Evolutionary conservation across 2,113 vertebrate genomes (phyloP).

Genomic region (Anthoscopus minutus): DNA sequence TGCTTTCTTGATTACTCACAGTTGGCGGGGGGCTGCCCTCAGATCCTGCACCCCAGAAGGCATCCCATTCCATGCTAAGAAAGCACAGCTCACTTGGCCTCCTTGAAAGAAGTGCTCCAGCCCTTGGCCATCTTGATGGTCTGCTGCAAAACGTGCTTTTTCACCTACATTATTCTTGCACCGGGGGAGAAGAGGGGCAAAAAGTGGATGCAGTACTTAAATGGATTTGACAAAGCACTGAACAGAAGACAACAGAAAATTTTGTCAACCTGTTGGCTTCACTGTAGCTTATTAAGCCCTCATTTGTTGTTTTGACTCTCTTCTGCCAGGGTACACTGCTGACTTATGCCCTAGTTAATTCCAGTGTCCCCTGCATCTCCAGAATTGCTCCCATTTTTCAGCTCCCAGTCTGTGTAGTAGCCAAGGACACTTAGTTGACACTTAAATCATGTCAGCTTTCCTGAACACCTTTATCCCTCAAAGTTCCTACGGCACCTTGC

Average conservation of each 20-base stretch:
- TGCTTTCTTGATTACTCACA: background rate
- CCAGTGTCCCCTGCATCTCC: background rate
- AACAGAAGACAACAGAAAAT: background rate
- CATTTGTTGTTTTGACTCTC: background rate
- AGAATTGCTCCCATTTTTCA: background rate
- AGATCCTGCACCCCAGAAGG: background rate
- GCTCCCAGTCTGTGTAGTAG: too few species aligned
- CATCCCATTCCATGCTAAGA: background rate
- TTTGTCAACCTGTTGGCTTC: background rate
- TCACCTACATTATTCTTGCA: background rate
- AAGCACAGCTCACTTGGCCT: background rate
- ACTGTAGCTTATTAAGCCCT: background rate
- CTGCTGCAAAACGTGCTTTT: background rate
- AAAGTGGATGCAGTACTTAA: background rate
- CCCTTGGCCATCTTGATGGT: background rate
- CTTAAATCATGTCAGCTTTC: background rate
- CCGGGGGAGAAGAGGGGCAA: fast-evolving
- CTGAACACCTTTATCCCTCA: background rate
- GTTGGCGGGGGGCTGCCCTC: background rate
- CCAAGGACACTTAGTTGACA: background rate
- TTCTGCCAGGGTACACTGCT: background rate
- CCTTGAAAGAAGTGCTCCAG: background rate
- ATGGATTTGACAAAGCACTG: background rate
- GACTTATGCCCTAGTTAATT: background rate
- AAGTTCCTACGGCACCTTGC: background rate